These are phyloP conservation scores for Orchestia grillus DNA, from an alignment of 1,140 invertebrate species.

Conservation along the genomic window DNA sequence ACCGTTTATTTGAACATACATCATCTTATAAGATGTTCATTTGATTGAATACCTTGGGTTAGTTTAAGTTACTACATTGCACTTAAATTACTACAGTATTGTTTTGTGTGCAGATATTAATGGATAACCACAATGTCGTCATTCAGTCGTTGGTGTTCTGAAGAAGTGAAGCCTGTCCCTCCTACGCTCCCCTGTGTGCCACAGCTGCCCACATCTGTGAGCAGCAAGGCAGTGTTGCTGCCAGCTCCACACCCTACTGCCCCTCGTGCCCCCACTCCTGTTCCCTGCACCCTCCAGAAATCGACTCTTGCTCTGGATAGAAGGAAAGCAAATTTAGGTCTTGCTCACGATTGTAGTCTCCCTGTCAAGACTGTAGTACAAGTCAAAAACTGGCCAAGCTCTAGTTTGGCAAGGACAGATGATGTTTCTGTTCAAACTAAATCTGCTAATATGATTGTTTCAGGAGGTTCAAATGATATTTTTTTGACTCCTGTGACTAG, in stretches of 20 bases:
- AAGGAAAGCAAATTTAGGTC: not conserved
- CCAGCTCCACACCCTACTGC: not conserved
- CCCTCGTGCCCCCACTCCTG: not conserved
- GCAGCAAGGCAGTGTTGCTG: not conserved
- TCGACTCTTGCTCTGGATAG: not conserved
- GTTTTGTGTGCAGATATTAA: not conserved
- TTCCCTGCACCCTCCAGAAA: not conserved
- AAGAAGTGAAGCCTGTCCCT: conserved; percentile 30
- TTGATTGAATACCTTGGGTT: too few relatives aligned
- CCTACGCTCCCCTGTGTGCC: conserved; percentile 26
- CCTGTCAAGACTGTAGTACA: not conserved
- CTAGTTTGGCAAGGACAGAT: not conserved
- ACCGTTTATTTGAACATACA: too few relatives aligned
- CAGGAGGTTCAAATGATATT: not conserved
- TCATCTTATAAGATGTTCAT: too few relatives aligned
- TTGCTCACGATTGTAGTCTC: not conserved
- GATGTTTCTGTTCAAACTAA: not conserved
- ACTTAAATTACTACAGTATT: too few relatives aligned
- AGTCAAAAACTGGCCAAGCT: not conserved
- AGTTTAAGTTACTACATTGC: too few relatives aligned
- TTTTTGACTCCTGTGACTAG: not conserved
- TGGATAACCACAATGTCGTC: not conserved
- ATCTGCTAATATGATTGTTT: not conserved
- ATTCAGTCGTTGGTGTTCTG: conserved; percentile 28
- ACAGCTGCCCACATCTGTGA: not conserved